Base-by-base conservation (phyloP, 2,113 vertebrate species). In the Octodon degus region DNA sequence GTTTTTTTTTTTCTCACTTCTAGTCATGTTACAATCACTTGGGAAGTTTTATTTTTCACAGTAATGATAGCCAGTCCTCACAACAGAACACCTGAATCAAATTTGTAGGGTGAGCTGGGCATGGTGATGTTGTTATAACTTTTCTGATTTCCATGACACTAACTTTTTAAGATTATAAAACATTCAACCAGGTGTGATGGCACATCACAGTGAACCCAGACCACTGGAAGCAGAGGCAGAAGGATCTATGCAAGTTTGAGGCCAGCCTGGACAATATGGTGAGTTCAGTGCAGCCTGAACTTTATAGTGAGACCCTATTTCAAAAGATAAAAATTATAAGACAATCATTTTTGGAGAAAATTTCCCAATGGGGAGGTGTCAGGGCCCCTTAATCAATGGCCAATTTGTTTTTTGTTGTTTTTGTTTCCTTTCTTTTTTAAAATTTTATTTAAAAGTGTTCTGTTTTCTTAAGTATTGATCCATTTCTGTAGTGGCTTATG, bases 41-140 rank as follows among this genome's bases (percentile, higher is more conserved):
- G 25, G 62, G 43, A 43, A 88, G 34, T 30, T 95, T 60, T 81
- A 84, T 91, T 94, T 89, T 95, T 89, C 83, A 77, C 32, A 94
- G 24, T 24, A 84, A 72, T 74, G 43, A 53, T 76, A 65, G 17
- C 37, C 40, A 83, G 7, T 20, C n/a, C n/a, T 82, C 30, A 53
- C 32, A 82, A 77, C 25, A 81, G 80, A 86, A 91, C 24, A 82
- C 82, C 25, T 43, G 67, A 92, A 40, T 60, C 58, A 86, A 91
- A 93, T 76, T 11, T 25, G 24, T 43, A 76, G 37, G 72, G 22
- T 25, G 37, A 76, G 22, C 72, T 40, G 22, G 37, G 22, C 72
- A 76, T 27, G 22, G 40, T 76, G 40, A 11, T 25, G 34, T 17
- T 74, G 22, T 72, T 84, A n/a, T 83, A 34, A 43, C 13, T 80